Evolutionary conservation across 2,888 invertebrate genomes (phyloP).

Genomic region (Colostygia pectinataria): DNA sequence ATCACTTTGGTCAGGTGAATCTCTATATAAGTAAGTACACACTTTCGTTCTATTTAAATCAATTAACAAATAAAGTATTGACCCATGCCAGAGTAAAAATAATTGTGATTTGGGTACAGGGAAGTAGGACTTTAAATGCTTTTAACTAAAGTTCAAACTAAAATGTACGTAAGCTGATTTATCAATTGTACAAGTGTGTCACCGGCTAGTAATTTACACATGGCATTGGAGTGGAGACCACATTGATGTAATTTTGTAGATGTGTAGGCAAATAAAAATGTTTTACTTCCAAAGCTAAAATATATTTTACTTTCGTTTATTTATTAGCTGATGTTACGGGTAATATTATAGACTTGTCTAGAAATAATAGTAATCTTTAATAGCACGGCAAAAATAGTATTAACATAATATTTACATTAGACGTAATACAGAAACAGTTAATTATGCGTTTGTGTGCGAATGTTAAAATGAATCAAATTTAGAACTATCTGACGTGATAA

Average conservation of each 20-base stretch:
- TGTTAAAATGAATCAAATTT: too few relatives aligned
- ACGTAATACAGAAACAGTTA: too few relatives aligned
- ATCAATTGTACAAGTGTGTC: constrained; percentile 19
- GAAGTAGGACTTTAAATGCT: background rate
- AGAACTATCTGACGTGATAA: too few relatives aligned
- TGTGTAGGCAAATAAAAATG: constrained; percentile 3
- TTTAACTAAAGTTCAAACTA: constrained; percentile 1
- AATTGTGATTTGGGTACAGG: background rate
- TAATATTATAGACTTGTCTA: too few relatives aligned
- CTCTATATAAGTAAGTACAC: background rate
- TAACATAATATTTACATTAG: too few relatives aligned
- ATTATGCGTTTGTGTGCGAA: too few relatives aligned
- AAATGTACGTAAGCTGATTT: background rate
- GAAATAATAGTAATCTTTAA: too few relatives aligned
- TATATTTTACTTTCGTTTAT: background rate
- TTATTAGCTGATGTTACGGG: background rate
- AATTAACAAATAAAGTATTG: constrained; percentile 3
- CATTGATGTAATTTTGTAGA: constrained; percentile 11
- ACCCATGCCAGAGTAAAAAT: constrained; percentile 12
- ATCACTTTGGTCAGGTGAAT: constrained; percentile 31
- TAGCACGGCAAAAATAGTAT: too few relatives aligned
- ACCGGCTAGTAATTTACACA: constrained; percentile 19
- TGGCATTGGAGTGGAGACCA: constrained; percentile 13
- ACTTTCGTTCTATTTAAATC: constrained; percentile 28
- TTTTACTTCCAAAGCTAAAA: background rate